Conservation (phyloP, 2,113 vertebrate genomes). For the Sciurus niger region DNA sequence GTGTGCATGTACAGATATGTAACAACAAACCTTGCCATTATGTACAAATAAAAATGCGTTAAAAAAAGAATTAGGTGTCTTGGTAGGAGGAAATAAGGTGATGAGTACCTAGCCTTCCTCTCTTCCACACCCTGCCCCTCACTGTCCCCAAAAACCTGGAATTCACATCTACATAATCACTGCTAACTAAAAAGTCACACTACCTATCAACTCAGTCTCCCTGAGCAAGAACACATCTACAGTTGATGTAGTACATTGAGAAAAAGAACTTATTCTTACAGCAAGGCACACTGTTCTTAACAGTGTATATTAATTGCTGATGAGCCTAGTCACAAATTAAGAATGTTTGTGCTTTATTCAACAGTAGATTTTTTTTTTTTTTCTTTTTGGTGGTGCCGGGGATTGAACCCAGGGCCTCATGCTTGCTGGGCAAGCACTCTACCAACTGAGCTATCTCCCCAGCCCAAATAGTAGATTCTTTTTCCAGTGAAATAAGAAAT, state of each 20-base stretch:
- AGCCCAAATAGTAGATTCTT: not conserved
- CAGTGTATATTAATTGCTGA: not conserved
- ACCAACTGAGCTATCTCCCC: too few relatives aligned
- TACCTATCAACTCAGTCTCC: not conserved
- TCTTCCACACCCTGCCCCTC: not conserved
- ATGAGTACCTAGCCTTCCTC: not conserved
- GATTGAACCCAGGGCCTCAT: too few relatives aligned
- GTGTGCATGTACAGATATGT: too few relatives aligned
- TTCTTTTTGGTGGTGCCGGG: too few relatives aligned
- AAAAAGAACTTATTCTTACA: slow-evolving; percentile 3
- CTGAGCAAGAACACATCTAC: not conserved
- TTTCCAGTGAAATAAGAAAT: not conserved
- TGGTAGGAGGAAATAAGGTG: not conserved
- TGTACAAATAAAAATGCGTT: too few relatives aligned
- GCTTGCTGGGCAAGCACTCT: too few relatives aligned
- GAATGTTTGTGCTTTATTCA: slow-evolving; percentile 12
- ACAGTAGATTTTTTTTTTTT: not conserved
- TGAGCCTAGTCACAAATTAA: not conserved
- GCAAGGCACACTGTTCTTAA: not conserved
- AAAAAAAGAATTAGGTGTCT: not conserved
- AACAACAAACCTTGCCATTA: too few relatives aligned
- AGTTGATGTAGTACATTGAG: not conserved
- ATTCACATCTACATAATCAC: not conserved
- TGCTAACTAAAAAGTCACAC: not conserved
- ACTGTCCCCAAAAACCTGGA: not conserved